Conservation (phyloP, 2,888 invertebrate species). For the Cordylochernes scorpioides region DNA sequence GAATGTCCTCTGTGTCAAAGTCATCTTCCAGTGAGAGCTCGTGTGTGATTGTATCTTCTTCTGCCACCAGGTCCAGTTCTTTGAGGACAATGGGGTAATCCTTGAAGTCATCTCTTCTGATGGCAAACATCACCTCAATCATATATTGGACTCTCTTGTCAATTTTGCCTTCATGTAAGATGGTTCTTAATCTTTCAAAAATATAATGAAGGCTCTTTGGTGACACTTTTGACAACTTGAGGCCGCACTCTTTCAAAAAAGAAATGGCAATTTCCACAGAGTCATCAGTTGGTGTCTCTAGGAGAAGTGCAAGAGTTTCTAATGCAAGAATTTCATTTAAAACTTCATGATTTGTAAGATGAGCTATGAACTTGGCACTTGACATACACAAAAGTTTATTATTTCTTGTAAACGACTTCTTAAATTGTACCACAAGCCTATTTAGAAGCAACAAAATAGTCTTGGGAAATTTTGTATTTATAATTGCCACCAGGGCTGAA, state of each 20-base stretch:
- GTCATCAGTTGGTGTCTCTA: conserved; percentile 87
- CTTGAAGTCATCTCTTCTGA: conserved; percentile 86
- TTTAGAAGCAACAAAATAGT: too few relatives aligned
- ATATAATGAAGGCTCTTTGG: too few relatives aligned
- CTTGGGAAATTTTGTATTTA: too few relatives aligned
- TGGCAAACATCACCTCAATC: conserved; percentile 62
- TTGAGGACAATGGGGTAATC: conserved; percentile 63
- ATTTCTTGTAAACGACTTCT: conserved; percentile 68
- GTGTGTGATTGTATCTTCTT: conserved; percentile 91
- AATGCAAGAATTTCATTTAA: conserved; percentile 69
- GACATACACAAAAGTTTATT: conserved; percentile 75
- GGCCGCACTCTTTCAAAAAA: conserved; percentile 85
- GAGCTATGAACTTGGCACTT: conserved; percentile 72
- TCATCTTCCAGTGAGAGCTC: conserved; percentile 69
- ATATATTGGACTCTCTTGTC: conserved; percentile 87
- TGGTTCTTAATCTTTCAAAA: conserved; percentile 76
- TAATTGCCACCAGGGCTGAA: too few relatives aligned
- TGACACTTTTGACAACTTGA: conserved; percentile 62
- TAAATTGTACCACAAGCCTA: conserved; percentile 77
- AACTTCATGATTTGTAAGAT: conserved; percentile 87
- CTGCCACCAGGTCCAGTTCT: conserved; percentile 78
- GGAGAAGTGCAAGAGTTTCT: conserved; percentile 67
- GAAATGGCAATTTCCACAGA: conserved; percentile 89
- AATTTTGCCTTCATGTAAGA: conserved; percentile 70
- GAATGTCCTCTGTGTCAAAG: conserved; percentile 49